Evolutionary conservation across 1,140 invertebrate genomes (phyloP).

Genomic region (Frieseomelitta varia): DNA sequence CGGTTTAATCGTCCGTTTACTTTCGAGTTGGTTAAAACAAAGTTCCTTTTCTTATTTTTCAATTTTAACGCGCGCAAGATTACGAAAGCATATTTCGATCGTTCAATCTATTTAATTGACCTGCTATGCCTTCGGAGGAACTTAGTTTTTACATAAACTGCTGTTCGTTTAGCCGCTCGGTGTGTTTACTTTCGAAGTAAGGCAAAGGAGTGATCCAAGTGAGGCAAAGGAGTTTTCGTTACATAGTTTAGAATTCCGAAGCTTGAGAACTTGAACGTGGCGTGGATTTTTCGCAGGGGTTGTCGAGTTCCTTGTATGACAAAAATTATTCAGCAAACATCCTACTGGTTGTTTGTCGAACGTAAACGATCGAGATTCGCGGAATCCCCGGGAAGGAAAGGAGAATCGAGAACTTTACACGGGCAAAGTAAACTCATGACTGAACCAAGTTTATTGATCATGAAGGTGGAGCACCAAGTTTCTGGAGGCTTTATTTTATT

Average conservation of each 20-base stretch:
- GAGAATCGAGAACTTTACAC: constrained; percentile 23
- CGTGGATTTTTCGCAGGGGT: not conserved
- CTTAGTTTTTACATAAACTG: too few species aligned
- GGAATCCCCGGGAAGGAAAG: not conserved
- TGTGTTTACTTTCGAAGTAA: not conserved
- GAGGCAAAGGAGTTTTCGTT: not conserved
- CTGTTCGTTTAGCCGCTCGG: not conserved
- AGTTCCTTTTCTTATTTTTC: too few species aligned
- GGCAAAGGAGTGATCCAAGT: not conserved
- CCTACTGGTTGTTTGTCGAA: not conserved
- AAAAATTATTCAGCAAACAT: not conserved
- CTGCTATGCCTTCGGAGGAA: too few species aligned
- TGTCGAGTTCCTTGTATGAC: not conserved
- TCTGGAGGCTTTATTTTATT: not conserved
- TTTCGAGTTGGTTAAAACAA: not conserved
- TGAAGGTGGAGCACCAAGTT: not conserved
- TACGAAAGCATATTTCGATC: too few species aligned
- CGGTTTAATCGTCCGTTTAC: not conserved
- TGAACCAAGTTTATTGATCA: constrained; percentile 3
- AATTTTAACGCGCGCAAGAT: too few species aligned
- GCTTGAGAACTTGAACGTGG: too few species aligned
- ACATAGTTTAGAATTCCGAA: not conserved
- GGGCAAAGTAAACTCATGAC: not conserved
- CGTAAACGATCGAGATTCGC: constrained; percentile 15
- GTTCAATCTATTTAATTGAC: too few species aligned